Evolutionary conservation across 2,797 vertebrate genomes (phyloP), one percentile per base, ranked within the genome.

Genomic region (Cyclura pinguis): DNA sequence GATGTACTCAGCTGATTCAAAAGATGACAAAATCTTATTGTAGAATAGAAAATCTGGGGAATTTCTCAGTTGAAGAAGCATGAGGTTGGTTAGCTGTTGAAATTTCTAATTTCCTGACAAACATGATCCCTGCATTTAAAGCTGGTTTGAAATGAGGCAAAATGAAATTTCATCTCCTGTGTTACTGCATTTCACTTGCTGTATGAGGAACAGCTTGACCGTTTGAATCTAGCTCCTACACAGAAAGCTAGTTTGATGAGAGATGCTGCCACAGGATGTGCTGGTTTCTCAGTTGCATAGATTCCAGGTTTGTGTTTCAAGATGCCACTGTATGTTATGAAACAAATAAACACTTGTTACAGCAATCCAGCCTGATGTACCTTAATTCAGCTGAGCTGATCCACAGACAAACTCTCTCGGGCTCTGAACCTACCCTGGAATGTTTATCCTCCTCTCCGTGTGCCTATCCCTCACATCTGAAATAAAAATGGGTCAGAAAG

Each of bases 201-300:
- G 8, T 72, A 18, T 72, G 13, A 32, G 32, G 32, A 72, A n/a
- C 32, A n/a, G 29, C 69, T n/a, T 72, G 69, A 72, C 69, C 32
- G 32, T 72, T 72, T 72, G 69, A n/a, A 72, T 29, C 67, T 32
- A 72, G 29, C 1, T 72, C 80, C n/a, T 77, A 94, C 90, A 94
- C 88, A 96, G 96, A 94, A 96, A 93, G 94, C 94, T 89, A 90
- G 87, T 1, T 81, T 88, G 89, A 29, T 85, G 90, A 29, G 59
- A 76, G 67, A 67, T 85, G 85, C 32, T 18, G 24, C 16, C 59
- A 67, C 29, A 42, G 88, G 35, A 72, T 32, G 22, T 38, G 55
- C 4, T 38, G 38, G 27, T 35, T n/a, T 87, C 38, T 27, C 32
- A 62, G 69, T 52, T 73, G 74, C 85, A 69, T 78, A 82, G 50